phyloP scores from a whole-genome alignment of 2,888 invertebrate species.

The Scrobipalpa atriplicella region DNA sequence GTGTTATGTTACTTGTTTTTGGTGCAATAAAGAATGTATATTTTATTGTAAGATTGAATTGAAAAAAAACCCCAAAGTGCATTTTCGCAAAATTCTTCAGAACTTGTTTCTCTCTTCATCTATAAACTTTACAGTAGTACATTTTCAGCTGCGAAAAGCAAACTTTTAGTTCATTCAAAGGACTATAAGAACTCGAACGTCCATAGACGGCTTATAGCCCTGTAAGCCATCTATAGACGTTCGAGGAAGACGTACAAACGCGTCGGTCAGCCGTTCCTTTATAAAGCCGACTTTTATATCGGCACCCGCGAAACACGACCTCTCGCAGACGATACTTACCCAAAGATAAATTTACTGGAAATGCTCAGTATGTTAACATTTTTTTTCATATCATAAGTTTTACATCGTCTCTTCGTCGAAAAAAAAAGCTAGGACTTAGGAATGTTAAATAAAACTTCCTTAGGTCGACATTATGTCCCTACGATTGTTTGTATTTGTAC shows the following conservation, averaged over 20 bases:
- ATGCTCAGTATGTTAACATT: neutral
- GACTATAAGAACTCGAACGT: neutral
- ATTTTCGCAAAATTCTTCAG: too few species aligned
- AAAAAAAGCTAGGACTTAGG: too few species aligned
- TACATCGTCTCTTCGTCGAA: too few species aligned
- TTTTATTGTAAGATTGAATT: too few species aligned
- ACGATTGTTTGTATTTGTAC: too few species aligned
- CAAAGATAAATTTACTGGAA: conserved; percentile 33
- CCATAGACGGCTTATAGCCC: neutral
- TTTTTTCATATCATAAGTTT: too few species aligned
- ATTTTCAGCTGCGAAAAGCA: neutral
- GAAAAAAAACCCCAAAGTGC: too few species aligned
- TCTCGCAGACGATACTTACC: conserved; percentile 57
- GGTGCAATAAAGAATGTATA: too few species aligned
- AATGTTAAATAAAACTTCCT: too few species aligned
- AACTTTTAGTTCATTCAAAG: neutral
- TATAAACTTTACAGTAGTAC: neutral
- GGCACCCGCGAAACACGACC: conserved; percentile 69
- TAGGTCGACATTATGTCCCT: too few species aligned
- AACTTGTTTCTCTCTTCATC: neutral
- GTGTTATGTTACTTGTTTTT: too few species aligned
- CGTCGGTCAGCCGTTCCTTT: conserved; percentile 70
- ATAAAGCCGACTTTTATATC: conserved; percentile 75
- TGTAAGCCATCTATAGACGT: conserved; percentile 10
- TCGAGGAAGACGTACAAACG: conserved; percentile 26